Percentiles rank a stretch among this genome's conserved stretches.
phyloP scores from a whole-genome alignment of 1,140 invertebrate genomes.

The Aphelenchoides fujianensis region DNA sequence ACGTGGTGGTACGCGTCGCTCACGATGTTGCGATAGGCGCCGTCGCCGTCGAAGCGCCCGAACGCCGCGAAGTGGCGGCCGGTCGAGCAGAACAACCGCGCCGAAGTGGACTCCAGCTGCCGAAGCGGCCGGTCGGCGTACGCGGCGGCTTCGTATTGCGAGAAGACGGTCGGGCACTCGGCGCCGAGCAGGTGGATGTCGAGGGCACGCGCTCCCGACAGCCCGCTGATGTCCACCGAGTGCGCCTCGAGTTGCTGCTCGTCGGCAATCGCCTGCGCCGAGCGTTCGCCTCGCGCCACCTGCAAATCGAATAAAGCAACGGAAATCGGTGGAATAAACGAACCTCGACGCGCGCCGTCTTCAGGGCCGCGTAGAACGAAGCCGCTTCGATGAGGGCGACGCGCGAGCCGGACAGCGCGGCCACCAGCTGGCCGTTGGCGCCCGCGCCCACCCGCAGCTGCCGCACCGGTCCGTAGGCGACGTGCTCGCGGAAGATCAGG shows the following conservation, averaged over 20 bases:
- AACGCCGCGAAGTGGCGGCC: background rate
- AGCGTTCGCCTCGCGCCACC: constrained; percentile 15
- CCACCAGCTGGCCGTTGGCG: constrained; percentile 9
- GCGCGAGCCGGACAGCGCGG: constrained; percentile 9
- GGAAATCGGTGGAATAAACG: background rate
- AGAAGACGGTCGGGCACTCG: background rate
- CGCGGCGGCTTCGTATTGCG: background rate
- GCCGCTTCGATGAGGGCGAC: constrained; percentile 10
- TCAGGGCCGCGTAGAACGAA: constrained; percentile 11
- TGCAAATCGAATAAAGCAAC: constrained; percentile 8
- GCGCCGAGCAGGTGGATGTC: constrained; percentile 1
- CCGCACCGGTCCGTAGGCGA: constrained; percentile 14
- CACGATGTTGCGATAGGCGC: background rate
- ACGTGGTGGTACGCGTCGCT: background rate
- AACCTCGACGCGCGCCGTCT: constrained; percentile 17
- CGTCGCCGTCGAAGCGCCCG: background rate
- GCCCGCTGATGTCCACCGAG: background rate
- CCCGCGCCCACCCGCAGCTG: constrained; percentile 3
- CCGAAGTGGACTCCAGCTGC: background rate
- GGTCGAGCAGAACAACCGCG: constrained; percentile 2
- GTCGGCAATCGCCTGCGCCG: background rate
- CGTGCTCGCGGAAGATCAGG: constrained; percentile 17
- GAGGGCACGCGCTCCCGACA: background rate
- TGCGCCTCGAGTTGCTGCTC: background rate
- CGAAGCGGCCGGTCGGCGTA: background rate